Evolutionary conservation across 2,797 vertebrate species (phyloP).

Genomic region (Danio jaintianensis): DNA sequence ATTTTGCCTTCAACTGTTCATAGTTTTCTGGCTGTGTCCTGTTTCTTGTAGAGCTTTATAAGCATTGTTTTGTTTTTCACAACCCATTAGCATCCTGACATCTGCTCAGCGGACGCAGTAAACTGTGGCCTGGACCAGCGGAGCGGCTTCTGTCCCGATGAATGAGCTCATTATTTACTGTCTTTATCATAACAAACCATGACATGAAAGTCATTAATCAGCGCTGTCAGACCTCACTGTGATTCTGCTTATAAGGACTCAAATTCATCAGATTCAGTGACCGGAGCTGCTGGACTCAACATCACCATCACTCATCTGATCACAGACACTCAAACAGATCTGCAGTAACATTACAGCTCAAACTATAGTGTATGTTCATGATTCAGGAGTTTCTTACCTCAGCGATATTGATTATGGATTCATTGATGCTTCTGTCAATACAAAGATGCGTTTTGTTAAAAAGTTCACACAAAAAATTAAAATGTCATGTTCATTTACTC

Average conservation of each 20-base stretch:
- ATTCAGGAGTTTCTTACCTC: not conserved
- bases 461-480: no score
- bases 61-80: conserved; percentile 39
- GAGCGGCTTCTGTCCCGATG: conserved; percentile 28
- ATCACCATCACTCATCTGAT: not conserved
- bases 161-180: conserved; percentile 42
- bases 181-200: conserved; percentile 42
- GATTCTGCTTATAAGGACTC: conserved; percentile 59
- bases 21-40: no score
- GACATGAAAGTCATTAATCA: conserved; percentile 61
- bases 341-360: not conserved
- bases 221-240: conserved; percentile 30
- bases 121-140: conserved; percentile 35
- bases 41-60: not conserved
- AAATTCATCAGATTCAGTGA: conserved; percentile 26
- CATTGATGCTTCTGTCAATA: no score
- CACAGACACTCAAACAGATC: not conserved
- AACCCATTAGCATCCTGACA: conserved; percentile 50
- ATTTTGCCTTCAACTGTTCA: no score
- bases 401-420: not conserved
- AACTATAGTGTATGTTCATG: not conserved
- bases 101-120: not conserved
- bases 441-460: no score
- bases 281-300: not conserved
- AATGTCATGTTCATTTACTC: no score